A percentile compares a stretch with the other conserved stretches of the same genome.
phyloP scores from a whole-genome alignment of 2,888 invertebrate species.

The Copidosoma aretas region DNA sequence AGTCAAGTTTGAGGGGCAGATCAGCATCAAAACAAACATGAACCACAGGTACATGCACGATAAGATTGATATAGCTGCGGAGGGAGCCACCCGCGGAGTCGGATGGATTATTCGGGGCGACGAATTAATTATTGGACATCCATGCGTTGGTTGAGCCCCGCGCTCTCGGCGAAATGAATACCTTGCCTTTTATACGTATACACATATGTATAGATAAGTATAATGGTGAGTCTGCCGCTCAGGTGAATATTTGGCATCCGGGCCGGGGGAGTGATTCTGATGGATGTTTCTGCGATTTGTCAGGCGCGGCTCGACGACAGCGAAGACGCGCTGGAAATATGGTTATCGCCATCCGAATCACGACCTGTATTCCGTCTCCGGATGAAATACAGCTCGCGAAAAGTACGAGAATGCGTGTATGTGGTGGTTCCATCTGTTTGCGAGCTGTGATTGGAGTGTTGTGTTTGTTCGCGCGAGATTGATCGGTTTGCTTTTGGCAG shows the following conservation, averaged over 20 bases:
- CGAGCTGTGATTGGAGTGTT: neutral
- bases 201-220: too few relatives aligned
- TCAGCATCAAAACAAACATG: too few relatives aligned
- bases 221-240: neutral
- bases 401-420: neutral
- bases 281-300: constrained; percentile 15
- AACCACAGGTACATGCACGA: too few relatives aligned
- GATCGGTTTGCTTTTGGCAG: neutral
- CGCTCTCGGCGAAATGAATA: neutral
- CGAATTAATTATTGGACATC: neutral
- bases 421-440: neutral
- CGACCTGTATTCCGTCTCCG: neutral
- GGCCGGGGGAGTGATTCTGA: constrained; percentile 8
- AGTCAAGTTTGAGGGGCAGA: too few relatives aligned
- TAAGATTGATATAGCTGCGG: neutral
- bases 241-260: constrained; percentile 22
- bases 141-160: neutral
- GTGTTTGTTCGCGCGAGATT: neutral
- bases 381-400: neutral
- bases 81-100: neutral
- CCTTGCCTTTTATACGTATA: too few relatives aligned
- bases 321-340: neutral
- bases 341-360: neutral
- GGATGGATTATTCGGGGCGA: neutral
- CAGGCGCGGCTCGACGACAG: neutral